phyloP scores from a whole-genome alignment of 92 coral and sea anemone genomes.

The Heliopora coerulea region DNA sequence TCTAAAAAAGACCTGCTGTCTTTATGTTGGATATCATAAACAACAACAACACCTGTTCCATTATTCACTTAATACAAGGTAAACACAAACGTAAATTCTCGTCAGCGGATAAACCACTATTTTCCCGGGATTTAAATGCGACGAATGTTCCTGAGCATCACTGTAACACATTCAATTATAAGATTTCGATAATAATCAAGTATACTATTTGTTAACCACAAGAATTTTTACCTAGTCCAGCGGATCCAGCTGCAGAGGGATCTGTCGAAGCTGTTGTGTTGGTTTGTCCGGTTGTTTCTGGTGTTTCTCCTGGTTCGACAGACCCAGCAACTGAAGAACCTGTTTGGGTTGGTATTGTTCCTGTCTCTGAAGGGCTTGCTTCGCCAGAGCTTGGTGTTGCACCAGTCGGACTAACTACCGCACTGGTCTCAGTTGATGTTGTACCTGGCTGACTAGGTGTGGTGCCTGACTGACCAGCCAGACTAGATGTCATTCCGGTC shows the following conservation, averaged over 20 bases:
- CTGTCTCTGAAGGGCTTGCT: background rate
- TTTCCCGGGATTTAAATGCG: too few species aligned
- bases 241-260: background rate
- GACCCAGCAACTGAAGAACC: background rate
- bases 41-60: too few species aligned
- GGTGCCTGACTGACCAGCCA: too few species aligned
- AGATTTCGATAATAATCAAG: too few species aligned
- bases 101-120: too few species aligned
- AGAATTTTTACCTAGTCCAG: background rate
- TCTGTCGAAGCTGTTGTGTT: background rate
- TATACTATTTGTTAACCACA: too few species aligned
- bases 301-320: background rate
- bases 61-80: too few species aligned
- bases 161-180: too few species aligned
- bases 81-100: too few species aligned
- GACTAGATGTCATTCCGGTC: too few species aligned
- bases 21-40: too few species aligned
- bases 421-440: background rate
- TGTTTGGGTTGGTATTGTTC: background rate
- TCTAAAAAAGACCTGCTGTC: constrained; percentile 7
- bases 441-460: background rate
- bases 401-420: background rate
- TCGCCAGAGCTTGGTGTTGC: background rate
- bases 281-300: background rate
- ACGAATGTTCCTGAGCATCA: too few species aligned